Base-by-base conservation (phyloP, 2,888 invertebrate species). In the Eledona agricola region DNA sequence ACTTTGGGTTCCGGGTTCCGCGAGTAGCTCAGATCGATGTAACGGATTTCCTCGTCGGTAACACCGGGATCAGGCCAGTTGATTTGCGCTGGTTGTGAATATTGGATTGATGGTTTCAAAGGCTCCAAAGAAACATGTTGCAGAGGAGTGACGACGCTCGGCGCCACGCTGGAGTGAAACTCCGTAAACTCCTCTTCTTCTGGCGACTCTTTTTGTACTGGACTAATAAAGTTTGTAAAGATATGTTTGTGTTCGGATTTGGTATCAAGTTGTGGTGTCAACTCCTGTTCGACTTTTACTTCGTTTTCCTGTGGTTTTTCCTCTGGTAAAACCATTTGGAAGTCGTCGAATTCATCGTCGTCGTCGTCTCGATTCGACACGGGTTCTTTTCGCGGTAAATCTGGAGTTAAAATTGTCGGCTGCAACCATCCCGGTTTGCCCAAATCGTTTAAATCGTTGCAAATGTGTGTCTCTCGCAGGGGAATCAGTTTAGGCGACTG, bases 1-100 rank as follows among this genome's bases (percentile, higher is more conserved):
- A 3, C 32, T 46, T 23, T 17, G 3, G 32, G 15, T 9, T 50
- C 50, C 1, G n/a, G 9, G 37, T 52, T 55, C 4, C 58, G 45
- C 1, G 62, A 51, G 42, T 70, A 73, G 43, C 57, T 66, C 51
- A 70, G 61, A 47, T 77, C 75, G 29, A 77, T 70, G 20, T 70
- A 62, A 28, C 57, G 67, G 20, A 77, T 64, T 38, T 77, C 76
- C 15, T 74, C 74, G 4, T 75, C 74, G 2, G 71, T 69, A 13
- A 77, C 65, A 11, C 84, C 84, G 6, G 84, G 84, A 66, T 83
- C 81, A 2, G 84, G 84, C 84, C 84, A 84, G 66, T 83, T 83
- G 28, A 84, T 84, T 69, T 81, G 79, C 1, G 81, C 29, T 3
- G 53, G 20, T 40, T 51, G 2, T 13, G 42, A 7, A 59, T 53